A percentile compares a stretch with the other conserved stretches of the same genome.
Conservation (phyloP, 2,113 vertebrate genomes). For the Hippocampus abdominalis region DNA sequence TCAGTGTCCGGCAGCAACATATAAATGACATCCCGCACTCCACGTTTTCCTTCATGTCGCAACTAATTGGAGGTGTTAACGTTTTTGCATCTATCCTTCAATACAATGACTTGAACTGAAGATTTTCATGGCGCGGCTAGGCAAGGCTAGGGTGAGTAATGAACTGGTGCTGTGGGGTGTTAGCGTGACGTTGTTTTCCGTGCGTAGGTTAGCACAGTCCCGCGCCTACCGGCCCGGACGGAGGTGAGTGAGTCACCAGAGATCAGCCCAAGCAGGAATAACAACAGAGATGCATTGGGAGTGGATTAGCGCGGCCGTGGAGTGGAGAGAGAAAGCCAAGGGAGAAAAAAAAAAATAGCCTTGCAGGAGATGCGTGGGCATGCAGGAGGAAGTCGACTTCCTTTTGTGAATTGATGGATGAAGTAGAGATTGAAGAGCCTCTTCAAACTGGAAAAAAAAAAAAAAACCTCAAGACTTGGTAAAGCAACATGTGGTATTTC, state of each 20-base stretch:
- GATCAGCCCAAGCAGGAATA: slow-evolving; percentile 32
- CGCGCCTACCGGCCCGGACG: slow-evolving; percentile 35
- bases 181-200: slow-evolving; percentile 19
- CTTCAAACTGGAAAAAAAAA: neutral
- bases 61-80: slow-evolving; percentile 1
- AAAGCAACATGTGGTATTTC: neutral
- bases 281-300: slow-evolving; percentile 28
- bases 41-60: neutral
- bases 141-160: slow-evolving; percentile 41
- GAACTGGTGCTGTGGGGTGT: slow-evolving; percentile 20
- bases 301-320: slow-evolving; percentile 27
- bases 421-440: slow-evolving; percentile 21
- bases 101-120: slow-evolving; percentile 19
- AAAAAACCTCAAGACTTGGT: neutral
- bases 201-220: slow-evolving; percentile 31
- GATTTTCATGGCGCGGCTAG: slow-evolving; percentile 20
- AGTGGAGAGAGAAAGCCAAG: slow-evolving; percentile 1
- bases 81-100: slow-evolving; percentile 4
- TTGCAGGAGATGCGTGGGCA: slow-evolving; percentile 5
- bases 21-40: neutral
- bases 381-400: slow-evolving; percentile 14
- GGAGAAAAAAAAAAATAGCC: neutral
- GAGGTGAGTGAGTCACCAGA: slow-evolving; percentile 56
- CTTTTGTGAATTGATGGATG: slow-evolving; percentile 29
- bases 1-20: neutral